A percentile compares a stretch with the other conserved stretches of the same genome.
These are phyloP conservation scores for Gandaritis pyraliata DNA, from an alignment of 2,888 invertebrate genomes.

Conservation along the genomic window DNA sequence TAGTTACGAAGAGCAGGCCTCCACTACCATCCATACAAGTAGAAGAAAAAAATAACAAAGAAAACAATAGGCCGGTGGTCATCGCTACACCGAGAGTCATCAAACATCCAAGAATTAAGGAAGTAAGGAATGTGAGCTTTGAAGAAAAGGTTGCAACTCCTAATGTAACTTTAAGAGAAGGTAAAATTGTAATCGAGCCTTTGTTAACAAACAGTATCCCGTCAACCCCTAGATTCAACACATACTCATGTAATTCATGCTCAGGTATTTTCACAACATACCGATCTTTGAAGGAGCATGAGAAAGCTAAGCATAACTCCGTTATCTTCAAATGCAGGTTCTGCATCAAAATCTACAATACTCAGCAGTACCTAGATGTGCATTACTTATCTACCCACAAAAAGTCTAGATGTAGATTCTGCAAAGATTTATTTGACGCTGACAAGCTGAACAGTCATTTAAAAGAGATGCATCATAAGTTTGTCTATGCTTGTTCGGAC, in stretches of 20 bases:
- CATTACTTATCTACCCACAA: slow-evolving; percentile 56
- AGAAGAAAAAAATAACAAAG: slow-evolving; percentile 7
- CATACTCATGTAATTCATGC: slow-evolving; percentile 53
- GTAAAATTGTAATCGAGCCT: slow-evolving; percentile 53
- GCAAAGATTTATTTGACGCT: slow-evolving; percentile 49
- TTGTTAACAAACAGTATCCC: slow-evolving; percentile 41
- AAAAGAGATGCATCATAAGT: slow-evolving; percentile 49
- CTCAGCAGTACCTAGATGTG: slow-evolving; percentile 55
- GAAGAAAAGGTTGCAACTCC: slow-evolving; percentile 36
- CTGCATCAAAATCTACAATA: slow-evolving; percentile 55
- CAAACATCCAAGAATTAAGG: slow-evolving; percentile 35
- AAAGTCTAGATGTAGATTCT: slow-evolving; percentile 55
- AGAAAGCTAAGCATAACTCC: slow-evolving; percentile 52
- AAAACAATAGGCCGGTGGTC: slow-evolving; percentile 37
- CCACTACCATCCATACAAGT: not conserved
- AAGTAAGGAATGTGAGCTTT: slow-evolving; percentile 2
- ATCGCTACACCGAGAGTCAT: slow-evolving; percentile 30
- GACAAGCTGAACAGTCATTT: slow-evolving; percentile 46
- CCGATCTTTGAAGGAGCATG: slow-evolving; percentile 55
- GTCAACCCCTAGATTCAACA: slow-evolving; percentile 44
- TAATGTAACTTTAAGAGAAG: slow-evolving; percentile 49
- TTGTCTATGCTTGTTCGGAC: slow-evolving; percentile 51
- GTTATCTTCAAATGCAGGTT: slow-evolving; percentile 53
- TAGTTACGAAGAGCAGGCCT: slow-evolving; percentile 23
- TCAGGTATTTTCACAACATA: slow-evolving; percentile 55